These are phyloP conservation scores for Marcusenius ussheri DNA, from an alignment of 2,113 vertebrate genomes.

Conservation along the genomic window DNA sequence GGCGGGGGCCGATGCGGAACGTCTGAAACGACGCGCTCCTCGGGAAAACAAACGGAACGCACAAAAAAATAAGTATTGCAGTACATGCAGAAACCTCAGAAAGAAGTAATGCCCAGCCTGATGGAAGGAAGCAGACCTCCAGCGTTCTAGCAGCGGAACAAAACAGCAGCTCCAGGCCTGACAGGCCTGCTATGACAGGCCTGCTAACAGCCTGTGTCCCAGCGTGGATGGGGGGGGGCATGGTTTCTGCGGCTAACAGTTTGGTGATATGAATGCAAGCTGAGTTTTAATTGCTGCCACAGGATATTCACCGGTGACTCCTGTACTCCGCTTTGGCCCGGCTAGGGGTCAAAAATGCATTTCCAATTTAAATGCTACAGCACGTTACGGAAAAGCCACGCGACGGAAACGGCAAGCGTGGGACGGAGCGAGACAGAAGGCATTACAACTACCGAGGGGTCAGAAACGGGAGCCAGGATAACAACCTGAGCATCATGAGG, in stretches of 20 bases:
- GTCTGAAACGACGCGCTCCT: neutral
- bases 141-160: neutral
- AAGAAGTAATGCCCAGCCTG: neutral
- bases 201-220: neutral
- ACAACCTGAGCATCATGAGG: neutral
- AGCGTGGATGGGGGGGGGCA: neutral
- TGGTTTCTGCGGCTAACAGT: neutral
- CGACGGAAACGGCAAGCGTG: neutral
- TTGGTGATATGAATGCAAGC: neutral
- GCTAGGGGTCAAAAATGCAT: neutral
- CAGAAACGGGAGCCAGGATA: neutral
- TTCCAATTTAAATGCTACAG: neutral
- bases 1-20: neutral
- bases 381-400: neutral
- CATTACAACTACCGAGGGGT: neutral
- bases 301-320: neutral
- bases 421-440: neutral
- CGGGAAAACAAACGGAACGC: neutral
- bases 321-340: neutral
- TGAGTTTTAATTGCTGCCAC: neutral
- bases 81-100: neutral
- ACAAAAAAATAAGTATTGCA: neutral
- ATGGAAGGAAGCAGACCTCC: neutral
- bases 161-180: neutral
- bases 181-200: neutral